Evolutionary conservation across 2,113 vertebrate species (phyloP), one percentile per base, ranked within the genome.

Genomic region (Terrapene triunguis): DNA sequence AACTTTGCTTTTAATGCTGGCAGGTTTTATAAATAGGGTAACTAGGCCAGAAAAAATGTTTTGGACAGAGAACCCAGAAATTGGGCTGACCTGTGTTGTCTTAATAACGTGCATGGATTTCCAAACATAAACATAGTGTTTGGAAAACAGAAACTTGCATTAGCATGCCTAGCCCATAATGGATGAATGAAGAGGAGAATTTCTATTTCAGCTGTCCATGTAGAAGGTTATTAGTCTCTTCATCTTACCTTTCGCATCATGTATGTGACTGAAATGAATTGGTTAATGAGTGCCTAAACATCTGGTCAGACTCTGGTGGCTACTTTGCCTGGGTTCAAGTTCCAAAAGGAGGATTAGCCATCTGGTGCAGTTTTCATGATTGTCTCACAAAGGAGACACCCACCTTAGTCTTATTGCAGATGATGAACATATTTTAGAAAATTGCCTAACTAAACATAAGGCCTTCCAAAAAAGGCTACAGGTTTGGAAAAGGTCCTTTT

Each of bases 301-400:
- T 97, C 97, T 97, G 97, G 97, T 97, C 90, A 82, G 94, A 95
- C 95, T 84, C 92, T 96, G 93, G 87, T 96, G 93, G 95, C 96
- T 89, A 84, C 94, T 95, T 97, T 96, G 95, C 93, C 93, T 93
- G 96, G 96, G 95, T 97, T 97, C 96, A 91, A 94, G 94, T 97
- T 97, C 97, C 96, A 97, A 47, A 80, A 94, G 94, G 92, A 96
- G 96, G 97, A 98, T 98, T 98, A 98, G 95, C 97, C 97, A 97
- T 96, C 97, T 98, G 97, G 97, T 85, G 91, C 54, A 42, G 85
- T 96, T 94, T 97, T 97, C 95, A 86, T 94, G 92, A 97, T 90
- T 38, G 3, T 80, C 89, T 96, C 96, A 95, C 92, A 96, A 92
- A 97, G 81, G 92, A 94, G 96, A 94, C 96, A 97, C 95, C 96